Evolutionary conservation across 2,113 vertebrate genomes (phyloP).

Genomic region (Melanotaenia duboulayi): DNA sequence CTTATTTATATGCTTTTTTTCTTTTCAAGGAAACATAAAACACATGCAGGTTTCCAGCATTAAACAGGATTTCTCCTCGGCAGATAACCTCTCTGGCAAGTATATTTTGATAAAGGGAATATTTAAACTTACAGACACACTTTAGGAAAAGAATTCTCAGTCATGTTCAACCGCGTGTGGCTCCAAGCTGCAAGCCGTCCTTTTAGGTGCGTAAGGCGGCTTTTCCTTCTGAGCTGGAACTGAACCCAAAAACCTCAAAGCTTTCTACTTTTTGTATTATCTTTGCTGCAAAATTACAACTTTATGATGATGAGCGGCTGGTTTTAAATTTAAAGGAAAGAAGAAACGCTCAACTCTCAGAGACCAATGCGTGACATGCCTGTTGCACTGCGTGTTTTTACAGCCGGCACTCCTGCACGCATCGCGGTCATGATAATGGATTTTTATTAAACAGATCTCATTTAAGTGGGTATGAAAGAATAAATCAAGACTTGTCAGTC

Average conservation of each 20-base stretch:
- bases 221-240: slow-evolving; percentile 8
- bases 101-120: too few relatives aligned
- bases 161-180: not conserved
- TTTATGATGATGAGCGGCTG: not conserved
- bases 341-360: not conserved
- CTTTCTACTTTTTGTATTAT: not conserved
- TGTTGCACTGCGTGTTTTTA: slow-evolving; percentile 62
- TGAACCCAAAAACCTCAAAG: not conserved
- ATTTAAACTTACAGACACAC: too few relatives aligned
- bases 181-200: not conserved
- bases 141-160: not conserved
- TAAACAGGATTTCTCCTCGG: slow-evolving; percentile 1
- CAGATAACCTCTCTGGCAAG: too few relatives aligned
- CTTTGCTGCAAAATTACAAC: not conserved
- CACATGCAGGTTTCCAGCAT: not conserved
- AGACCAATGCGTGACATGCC: slow-evolving; percentile 29
- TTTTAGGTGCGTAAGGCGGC: not conserved
- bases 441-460: slow-evolving; percentile 27
- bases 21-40: too few relatives aligned
- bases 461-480: not conserved
- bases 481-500: slow-evolving; percentile 34
- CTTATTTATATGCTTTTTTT: too few relatives aligned
- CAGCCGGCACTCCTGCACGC: not conserved
- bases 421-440: slow-evolving; percentile 23
- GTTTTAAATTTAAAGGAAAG: not conserved